Evolutionary conservation across 1,140 invertebrate species (phyloP), one percentile per base, ranked within the genome.

Genomic region (Campoletis sonorensis): DNA sequence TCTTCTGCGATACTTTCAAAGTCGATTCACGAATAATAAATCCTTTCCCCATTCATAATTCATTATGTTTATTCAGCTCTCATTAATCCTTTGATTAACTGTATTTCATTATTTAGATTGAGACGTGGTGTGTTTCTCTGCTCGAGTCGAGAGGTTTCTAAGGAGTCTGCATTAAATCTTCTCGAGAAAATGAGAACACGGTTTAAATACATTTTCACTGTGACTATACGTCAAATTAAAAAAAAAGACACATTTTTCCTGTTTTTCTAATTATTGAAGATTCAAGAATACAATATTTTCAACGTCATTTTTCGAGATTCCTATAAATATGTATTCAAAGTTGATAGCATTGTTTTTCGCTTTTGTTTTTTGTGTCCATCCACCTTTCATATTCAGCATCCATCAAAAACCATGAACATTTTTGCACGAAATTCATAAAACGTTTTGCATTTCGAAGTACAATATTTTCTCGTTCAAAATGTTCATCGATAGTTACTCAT

Each of bases 31-130:
- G 81, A 86, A 86, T 88, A 88, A 88, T 88, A 89, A 89, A 89
- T 33, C 30, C 27, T 33, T 70, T 33, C 87, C 84, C 84, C 84
- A 90, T 89, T 89, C 88, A 89, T 90, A 88, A 89, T 90, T 90
- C 88, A 90, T 89, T 88, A 88, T 84, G 83, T 84, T 88, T 85
- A 86, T 89, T 87, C 82, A 83, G 80, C 85, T 85, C 86, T 89
- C 85, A 89, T 90, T 90, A 90, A 90, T 88, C 87, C 88, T 86
- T 87, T 88, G 88, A 89, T 88, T 88, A 87, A 86, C 86, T 86
- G 87, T 86, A 87, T 87, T 89, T 90, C 86, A 88, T 90, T 88
- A 88, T 87, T 84, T 81, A 84, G 81, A 87, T 87, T 84, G 82
- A 68, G 54, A 23, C 79, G 54, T 45, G 64, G 30, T 78, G 58